Evolutionary conservation across 2,113 vertebrate genomes (phyloP).

Genomic region (Nesoenas mayeri): DNA sequence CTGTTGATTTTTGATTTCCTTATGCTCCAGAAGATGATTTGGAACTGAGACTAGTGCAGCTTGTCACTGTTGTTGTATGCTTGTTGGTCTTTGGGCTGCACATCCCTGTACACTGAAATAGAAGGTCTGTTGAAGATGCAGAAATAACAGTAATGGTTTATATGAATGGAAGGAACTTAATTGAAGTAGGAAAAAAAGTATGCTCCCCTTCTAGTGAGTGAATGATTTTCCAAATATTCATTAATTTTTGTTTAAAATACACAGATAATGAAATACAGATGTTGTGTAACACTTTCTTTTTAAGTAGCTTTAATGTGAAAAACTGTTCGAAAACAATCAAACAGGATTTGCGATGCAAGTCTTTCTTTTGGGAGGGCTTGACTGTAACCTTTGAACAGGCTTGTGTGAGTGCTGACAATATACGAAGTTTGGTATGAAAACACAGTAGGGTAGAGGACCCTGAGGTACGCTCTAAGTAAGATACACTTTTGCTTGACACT

Average conservation of each 20-base stretch:
- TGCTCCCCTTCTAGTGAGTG: neutral
- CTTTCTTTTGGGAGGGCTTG: neutral
- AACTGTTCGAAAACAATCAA: neutral
- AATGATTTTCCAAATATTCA: neutral
- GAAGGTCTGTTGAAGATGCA: neutral
- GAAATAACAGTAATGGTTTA: neutral
- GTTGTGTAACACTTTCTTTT: neutral
- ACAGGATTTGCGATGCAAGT: neutral
- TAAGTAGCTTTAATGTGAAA: neutral
- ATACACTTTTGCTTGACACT: neutral
- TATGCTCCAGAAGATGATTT: neutral
- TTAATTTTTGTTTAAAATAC: neutral
- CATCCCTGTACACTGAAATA: neutral
- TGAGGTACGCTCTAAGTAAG: constrained; percentile 69
- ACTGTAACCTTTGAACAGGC: constrained; percentile 64
- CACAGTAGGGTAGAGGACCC: constrained; percentile 73
- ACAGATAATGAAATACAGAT: neutral
- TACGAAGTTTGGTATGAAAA: constrained; percentile 80
- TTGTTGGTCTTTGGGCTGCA: neutral
- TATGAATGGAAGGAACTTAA: neutral
- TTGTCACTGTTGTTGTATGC: neutral
- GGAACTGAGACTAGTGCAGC: neutral
- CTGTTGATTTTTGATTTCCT: neutral
- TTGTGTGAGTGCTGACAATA: constrained; percentile 77
- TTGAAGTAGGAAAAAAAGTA: neutral